Conservation (phyloP, 1,140 invertebrate genomes). For the Diorhabda sublineata region DNA sequence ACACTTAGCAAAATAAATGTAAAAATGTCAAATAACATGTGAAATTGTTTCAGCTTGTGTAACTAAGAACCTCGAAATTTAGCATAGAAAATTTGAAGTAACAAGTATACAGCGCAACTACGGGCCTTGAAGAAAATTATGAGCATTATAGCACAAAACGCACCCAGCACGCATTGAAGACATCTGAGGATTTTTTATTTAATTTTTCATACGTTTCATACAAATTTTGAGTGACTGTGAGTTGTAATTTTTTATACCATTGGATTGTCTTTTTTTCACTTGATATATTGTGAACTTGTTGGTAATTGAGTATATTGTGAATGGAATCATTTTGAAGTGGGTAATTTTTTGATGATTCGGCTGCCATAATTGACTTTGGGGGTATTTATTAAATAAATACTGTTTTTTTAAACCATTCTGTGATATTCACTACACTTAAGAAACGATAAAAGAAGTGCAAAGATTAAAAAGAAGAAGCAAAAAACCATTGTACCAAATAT, state of each 20-base stretch:
- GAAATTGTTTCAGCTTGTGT: constrained; percentile 66
- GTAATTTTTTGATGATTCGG: constrained; percentile 32
- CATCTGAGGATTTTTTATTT: constrained; percentile 77
- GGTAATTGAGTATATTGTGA: constrained; percentile 26
- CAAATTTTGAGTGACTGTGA: constrained; percentile 47
- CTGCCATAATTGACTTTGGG: constrained; percentile 43
- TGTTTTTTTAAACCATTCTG: constrained; percentile 47
- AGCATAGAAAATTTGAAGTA: constrained; percentile 58
- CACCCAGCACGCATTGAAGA: constrained; percentile 86
- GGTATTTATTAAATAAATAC: constrained; percentile 39
- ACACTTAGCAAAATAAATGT: no score
- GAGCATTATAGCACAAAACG: constrained; percentile 58
- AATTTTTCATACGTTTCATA: constrained; percentile 37
- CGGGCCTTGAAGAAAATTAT: constrained; percentile 51
- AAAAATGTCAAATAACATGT: no score
- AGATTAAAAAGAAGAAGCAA: constrained; percentile 20
- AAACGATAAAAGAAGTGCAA: constrained; percentile 40
- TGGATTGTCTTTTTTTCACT: constrained; percentile 32
- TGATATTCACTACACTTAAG: constrained; percentile 52
- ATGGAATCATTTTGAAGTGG: constrained; percentile 31
- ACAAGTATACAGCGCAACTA: constrained; percentile 46
- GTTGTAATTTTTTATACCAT: constrained; percentile 37
- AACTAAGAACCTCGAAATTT: constrained; percentile 69
- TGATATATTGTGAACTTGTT: constrained; percentile 34
- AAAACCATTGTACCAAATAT: constrained; percentile 48